Conservation (phyloP, 2,888 invertebrate genomes). For the Priocnemis perturbator region DNA sequence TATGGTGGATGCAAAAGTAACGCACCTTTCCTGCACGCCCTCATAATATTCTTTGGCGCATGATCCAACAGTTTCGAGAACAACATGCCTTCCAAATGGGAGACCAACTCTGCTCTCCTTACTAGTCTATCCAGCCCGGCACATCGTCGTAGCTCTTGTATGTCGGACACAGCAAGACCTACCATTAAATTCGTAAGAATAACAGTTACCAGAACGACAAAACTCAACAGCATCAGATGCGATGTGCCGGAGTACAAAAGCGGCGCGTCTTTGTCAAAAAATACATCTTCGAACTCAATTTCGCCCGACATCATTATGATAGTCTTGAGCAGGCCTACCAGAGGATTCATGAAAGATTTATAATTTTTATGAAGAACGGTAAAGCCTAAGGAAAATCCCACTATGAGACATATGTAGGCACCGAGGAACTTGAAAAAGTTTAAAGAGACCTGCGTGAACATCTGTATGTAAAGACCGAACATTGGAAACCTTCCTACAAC, state of each 20-base stretch:
- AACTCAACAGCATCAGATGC: conserved; percentile 85
- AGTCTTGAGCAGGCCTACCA: conserved; percentile 83
- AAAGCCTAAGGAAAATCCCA: conserved; percentile 88
- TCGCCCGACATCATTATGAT: conserved; percentile 94
- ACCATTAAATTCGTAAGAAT: conserved; percentile 90
- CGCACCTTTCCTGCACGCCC: conserved; percentile 83
- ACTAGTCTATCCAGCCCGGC: conserved; percentile 88
- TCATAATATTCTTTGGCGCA: conserved; percentile 81
- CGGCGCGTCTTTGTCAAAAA: conserved; percentile 77
- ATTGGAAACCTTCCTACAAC: conserved; percentile 90
- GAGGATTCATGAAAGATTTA: conserved; percentile 82
- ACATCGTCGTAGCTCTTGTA: conserved; percentile 86
- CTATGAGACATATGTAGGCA: conserved; percentile 87
- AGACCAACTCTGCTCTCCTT: conserved; percentile 88
- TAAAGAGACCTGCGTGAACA: conserved; percentile 88
- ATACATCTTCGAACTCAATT: conserved; percentile 89
- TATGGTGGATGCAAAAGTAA: conserved; percentile 85
- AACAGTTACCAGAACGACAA: conserved; percentile 87
- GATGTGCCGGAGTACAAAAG: conserved; percentile 84
- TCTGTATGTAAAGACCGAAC: conserved; percentile 90
- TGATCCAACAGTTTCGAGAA: conserved; percentile 85
- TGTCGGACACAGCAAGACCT: conserved; percentile 90
- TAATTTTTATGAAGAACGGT: conserved; percentile 89
- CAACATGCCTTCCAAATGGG: conserved; percentile 88
- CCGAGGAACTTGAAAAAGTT: conserved; percentile 89